A percentile compares a stretch with the other conserved stretches of the same genome.
phyloP scores from a whole-genome alignment of 64 coral and sea anemone species.

The Hydrozoanthus tunicans region DNA sequence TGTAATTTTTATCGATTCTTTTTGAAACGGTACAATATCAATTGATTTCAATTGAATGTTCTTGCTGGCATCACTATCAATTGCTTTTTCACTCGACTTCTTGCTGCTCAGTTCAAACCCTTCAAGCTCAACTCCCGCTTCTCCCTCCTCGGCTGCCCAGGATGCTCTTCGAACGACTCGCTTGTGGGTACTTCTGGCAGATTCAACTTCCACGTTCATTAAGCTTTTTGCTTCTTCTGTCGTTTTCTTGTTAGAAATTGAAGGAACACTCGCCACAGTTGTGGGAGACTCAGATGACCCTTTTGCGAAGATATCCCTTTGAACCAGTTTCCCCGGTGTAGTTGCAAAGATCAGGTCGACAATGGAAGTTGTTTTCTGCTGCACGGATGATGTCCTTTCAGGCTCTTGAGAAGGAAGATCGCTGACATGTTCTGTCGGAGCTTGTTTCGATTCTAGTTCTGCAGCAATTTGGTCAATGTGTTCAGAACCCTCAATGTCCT shows the following conservation, averaged over 20 bases:
- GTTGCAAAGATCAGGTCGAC: background rate
- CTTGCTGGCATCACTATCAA: background rate
- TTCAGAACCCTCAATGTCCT: background rate
- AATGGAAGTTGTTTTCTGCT: background rate
- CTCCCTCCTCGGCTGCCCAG: constrained; percentile 8
- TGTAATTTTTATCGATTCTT: background rate
- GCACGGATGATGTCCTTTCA: background rate
- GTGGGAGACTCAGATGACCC: background rate
- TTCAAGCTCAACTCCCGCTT: background rate
- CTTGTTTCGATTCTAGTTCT: background rate
- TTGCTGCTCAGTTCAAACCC: background rate
- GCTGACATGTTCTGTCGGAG: background rate
- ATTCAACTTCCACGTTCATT: constrained; percentile 29
- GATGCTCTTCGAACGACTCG: constrained; percentile 23
- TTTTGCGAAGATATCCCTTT: background rate
- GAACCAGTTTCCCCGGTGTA: background rate
- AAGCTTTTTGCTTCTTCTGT: constrained; percentile 9
- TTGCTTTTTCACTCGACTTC: background rate
- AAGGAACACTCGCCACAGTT: background rate
- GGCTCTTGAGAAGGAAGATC: background rate
- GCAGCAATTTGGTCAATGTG: background rate
- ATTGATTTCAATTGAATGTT: background rate
- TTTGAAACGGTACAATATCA: background rate
- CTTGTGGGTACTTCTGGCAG: background rate
- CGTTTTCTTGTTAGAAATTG: background rate